Percentiles rank a stretch among this genome's conserved stretches.
Conservation (phyloP, 2,797 vertebrate species). For the Distichodus sexfasciatus region DNA sequence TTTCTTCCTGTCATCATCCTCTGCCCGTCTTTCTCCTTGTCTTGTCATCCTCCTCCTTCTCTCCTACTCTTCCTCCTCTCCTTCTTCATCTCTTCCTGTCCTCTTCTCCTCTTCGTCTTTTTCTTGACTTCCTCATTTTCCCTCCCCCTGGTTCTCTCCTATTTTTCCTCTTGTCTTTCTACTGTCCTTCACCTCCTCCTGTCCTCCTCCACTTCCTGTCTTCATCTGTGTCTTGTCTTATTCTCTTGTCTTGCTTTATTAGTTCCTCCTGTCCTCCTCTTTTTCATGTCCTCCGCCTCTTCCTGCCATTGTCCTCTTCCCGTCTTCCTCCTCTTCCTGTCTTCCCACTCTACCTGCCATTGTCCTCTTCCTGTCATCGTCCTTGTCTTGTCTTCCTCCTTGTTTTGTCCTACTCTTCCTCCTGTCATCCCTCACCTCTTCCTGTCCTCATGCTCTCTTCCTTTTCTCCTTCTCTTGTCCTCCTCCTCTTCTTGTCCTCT, state of each 20-base stretch:
- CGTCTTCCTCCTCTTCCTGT: too few species aligned
- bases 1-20: background rate
- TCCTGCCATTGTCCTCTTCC: constrained; percentile 25
- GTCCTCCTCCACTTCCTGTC: too few species aligned
- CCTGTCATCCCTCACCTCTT: too few species aligned
- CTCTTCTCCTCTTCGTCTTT: background rate
- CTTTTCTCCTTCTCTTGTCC: background rate
- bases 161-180: background rate
- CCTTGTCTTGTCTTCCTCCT: too few species aligned
- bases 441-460: too few species aligned
- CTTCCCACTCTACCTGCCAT: too few species aligned
- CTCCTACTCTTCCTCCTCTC: background rate
- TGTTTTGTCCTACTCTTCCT: too few species aligned
- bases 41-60: background rate
- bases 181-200: too few species aligned
- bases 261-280: too few species aligned
- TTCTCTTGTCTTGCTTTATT: background rate
- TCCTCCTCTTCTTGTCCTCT: background rate
- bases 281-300: too few species aligned
- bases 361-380: too few species aligned
- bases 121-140: background rate
- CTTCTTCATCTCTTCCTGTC: background rate
- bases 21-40: background rate
- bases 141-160: too few species aligned
- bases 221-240: constrained; percentile 3